Conservation (phyloP, 2,888 invertebrate species). For the Drosophila flavopinicola region DNA sequence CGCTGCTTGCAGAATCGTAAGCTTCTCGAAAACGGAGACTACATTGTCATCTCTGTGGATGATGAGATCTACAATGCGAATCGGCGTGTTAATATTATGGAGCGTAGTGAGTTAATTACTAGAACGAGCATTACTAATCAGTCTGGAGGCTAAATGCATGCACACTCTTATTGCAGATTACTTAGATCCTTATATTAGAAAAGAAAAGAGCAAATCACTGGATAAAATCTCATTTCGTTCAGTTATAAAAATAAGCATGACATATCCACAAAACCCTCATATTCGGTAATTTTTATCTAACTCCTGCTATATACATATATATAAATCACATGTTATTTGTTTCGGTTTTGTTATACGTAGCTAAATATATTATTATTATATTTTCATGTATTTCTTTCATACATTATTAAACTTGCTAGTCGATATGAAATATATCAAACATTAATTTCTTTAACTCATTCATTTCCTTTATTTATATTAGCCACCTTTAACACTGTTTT, state of each 20-base stretch:
- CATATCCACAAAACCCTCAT: constrained; percentile 90
- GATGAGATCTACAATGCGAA: constrained; percentile 92
- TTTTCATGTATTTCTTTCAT: too few relatives aligned
- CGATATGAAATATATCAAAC: background rate
- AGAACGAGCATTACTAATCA: background rate
- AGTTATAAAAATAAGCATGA: constrained; percentile 91
- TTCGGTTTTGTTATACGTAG: background rate
- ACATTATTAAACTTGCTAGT: background rate
- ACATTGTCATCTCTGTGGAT: constrained; percentile 94
- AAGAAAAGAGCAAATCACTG: constrained; percentile 85
- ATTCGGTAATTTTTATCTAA: constrained; percentile 87
- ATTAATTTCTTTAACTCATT: background rate
- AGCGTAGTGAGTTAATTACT: constrained; percentile 79
- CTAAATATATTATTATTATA: too few relatives aligned
- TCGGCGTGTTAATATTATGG: constrained; percentile 85
- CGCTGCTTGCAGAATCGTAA: constrained; percentile 90
- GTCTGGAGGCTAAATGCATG: constrained; percentile 67
- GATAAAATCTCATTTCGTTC: constrained; percentile 90
- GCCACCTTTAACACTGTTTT: too few relatives aligned
- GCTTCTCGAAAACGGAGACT: constrained; percentile 91
- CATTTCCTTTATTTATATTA: background rate
- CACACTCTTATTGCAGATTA: constrained; percentile 86
- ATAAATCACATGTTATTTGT: constrained; percentile 1
- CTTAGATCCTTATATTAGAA: constrained; percentile 88
- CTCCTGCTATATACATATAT: constrained; percentile 20